These are phyloP conservation scores for Crocallis elinguaria DNA, from an alignment of 2,888 invertebrate genomes.

Conservation along the genomic window DNA sequence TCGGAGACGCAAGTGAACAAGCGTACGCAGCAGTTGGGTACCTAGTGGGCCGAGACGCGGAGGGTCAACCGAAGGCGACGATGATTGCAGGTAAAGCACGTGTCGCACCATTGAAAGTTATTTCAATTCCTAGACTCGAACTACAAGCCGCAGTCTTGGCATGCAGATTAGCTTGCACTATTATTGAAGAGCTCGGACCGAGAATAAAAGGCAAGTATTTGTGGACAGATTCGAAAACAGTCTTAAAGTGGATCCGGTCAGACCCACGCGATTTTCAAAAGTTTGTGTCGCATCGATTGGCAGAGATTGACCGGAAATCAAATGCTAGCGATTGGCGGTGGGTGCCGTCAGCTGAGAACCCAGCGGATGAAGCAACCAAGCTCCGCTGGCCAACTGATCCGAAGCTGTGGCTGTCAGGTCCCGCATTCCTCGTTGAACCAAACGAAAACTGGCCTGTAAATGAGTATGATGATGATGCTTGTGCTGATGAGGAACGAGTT, in stretches of 20 bases:
- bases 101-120: neutral
- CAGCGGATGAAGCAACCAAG: slow-evolving; percentile 14
- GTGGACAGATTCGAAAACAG: slow-evolving; percentile 21
- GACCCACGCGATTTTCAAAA: slow-evolving; percentile 3
- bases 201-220: neutral
- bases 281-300: slow-evolving; percentile 13
- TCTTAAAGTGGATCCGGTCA: slow-evolving; percentile 12
- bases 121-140: neutral
- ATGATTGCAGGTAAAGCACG: neutral
- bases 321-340: slow-evolving; percentile 9
- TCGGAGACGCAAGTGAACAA: neutral
- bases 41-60: neutral
- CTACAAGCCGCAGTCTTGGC: neutral
- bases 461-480: neutral
- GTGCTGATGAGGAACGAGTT: neutral
- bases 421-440: slow-evolving; percentile 1
- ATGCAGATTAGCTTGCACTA: neutral
- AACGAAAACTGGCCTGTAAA: neutral
- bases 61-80: neutral
- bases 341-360: slow-evolving; percentile 9
- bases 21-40: neutral
- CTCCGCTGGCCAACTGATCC: neutral
- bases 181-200: neutral
- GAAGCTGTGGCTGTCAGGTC: slow-evolving; percentile 9
- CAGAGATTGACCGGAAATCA: slow-evolving; percentile 5